Base-by-base conservation (phyloP, 2,797 vertebrate species). In the Malacoraja senta region DNA sequence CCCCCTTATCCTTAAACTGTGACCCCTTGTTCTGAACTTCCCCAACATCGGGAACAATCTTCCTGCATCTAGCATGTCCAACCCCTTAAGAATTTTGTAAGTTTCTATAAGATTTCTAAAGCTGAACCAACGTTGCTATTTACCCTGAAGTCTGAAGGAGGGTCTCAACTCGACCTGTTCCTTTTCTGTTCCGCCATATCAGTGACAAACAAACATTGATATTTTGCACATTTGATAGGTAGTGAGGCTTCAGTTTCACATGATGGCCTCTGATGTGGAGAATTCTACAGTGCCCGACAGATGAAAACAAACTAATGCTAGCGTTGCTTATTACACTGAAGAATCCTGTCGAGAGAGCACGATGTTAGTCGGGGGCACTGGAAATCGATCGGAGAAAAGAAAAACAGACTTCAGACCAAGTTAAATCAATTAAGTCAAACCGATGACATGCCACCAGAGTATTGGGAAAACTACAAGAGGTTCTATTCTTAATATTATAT, bases 341-440 rank as follows among this genome's bases (percentile, higher is more conserved):
- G 78, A 38, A 0, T 8, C 19, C 4, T 38, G 78, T 79, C 19
- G 38, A 8, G 78, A 32, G 78, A 38, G 21, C 78, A 78, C 32
- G 10, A 35, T 6, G 19, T 79, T 19, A 15, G 13, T 35, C 0
- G 15, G 12, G 32, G 38, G 8, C 9, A 15, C 10, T 78, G 80
- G 80, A 26, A 83, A 58, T 58, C 44, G 19, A 81, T 81, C 26
- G 81, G 44, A 74, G 44, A 29, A 58, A 61, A 38, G 9, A 21
- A 53, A 24, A 81, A 38, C 38, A 81, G 26, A 58, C 21, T 61
- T 84, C 81, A 84, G 53, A 61, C 44, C 1, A 2, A 61, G 21
- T 21, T 58, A 84, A 84, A 84, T 84, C 81, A 84, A 58, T 84
- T 58, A 9, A 53, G 81, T 84, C 44, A 53, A 84, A 84, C 10